A percentile compares a stretch with the other conserved stretches of the same genome.
These are phyloP conservation scores for Pseudomyrmex flavicornis DNA, from an alignment of 1,140 invertebrate species.

Conservation along the genomic window DNA sequence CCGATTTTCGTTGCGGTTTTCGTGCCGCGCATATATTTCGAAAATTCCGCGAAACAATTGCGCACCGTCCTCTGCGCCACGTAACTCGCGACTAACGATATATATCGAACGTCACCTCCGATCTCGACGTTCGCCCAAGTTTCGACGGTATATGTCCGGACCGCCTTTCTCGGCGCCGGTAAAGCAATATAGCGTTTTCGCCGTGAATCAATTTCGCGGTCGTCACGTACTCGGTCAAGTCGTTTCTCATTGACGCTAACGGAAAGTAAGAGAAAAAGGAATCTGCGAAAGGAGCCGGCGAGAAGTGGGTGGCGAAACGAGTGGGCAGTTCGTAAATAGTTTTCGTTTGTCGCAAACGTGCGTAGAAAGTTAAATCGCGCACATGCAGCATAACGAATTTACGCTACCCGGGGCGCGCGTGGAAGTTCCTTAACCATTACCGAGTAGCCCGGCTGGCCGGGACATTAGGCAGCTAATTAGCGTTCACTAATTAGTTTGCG, in stretches of 20 bases:
- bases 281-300: slow-evolving; percentile 21
- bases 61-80: neutral
- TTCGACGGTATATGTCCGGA: neutral
- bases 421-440: slow-evolving; percentile 51
- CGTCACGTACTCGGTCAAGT: slow-evolving; percentile 46
- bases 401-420: slow-evolving; percentile 12
- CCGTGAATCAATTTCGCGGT: slow-evolving; percentile 57
- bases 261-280: slow-evolving; percentile 45
- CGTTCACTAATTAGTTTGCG: slow-evolving; percentile 53
- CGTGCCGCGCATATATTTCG: neutral
- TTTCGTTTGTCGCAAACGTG: slow-evolving; percentile 60
- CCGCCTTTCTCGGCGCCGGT: neutral
- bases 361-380: slow-evolving; percentile 48
- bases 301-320: neutral
- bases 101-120: neutral
- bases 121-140: slow-evolving; percentile 27
- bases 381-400: slow-evolving; percentile 54
- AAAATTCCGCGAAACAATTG: slow-evolving; percentile 39
- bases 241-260: slow-evolving; percentile 42
- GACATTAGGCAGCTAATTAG: slow-evolving; percentile 61
- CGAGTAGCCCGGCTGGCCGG: slow-evolving; percentile 29
- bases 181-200: slow-evolving; percentile 60
- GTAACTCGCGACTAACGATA: slow-evolving; percentile 1
- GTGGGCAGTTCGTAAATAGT: slow-evolving; percentile 27
- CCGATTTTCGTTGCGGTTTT: neutral